These are phyloP conservation scores for Athripsodes cinereus DNA, from an alignment of 2,888 invertebrate species.

Conservation along the genomic window DNA sequence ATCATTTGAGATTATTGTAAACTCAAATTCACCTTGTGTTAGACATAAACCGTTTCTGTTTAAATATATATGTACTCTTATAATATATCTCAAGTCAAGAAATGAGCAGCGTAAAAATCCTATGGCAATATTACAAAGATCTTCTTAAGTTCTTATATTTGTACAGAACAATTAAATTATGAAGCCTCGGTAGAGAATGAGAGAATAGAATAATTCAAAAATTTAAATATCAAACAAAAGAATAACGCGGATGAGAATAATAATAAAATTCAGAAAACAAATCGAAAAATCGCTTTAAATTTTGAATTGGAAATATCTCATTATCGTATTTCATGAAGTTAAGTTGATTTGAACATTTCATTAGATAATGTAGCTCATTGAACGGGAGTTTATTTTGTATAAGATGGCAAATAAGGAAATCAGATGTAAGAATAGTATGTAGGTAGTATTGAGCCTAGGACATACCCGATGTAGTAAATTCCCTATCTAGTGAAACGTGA, in stretches of 20 bases:
- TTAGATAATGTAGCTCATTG: neutral
- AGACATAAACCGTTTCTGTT: too few relatives aligned
- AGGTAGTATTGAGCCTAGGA: neutral
- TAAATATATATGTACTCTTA: too few relatives aligned
- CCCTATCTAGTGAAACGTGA: conserved; percentile 25
- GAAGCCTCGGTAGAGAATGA: neutral
- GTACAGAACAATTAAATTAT: neutral
- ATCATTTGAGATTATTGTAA: too few relatives aligned
- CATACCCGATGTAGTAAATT: conserved; percentile 20
- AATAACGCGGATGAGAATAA: neutral
- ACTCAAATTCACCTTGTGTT: too few relatives aligned
- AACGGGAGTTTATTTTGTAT: neutral
- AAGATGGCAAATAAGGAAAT: conserved; percentile 1
- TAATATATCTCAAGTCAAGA: too few relatives aligned
- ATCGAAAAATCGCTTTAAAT: neutral
- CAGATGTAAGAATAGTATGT: neutral
- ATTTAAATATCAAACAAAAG: neutral
- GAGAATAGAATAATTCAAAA: neutral
- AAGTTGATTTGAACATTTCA: neutral
- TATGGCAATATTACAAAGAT: too few relatives aligned
- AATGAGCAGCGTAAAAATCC: too few relatives aligned
- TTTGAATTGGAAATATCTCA: neutral
- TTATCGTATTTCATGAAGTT: neutral
- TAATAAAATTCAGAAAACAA: neutral
- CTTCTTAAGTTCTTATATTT: neutral